Conservation (phyloP, 2,797 vertebrate species). For the Columba guinea region DNA sequence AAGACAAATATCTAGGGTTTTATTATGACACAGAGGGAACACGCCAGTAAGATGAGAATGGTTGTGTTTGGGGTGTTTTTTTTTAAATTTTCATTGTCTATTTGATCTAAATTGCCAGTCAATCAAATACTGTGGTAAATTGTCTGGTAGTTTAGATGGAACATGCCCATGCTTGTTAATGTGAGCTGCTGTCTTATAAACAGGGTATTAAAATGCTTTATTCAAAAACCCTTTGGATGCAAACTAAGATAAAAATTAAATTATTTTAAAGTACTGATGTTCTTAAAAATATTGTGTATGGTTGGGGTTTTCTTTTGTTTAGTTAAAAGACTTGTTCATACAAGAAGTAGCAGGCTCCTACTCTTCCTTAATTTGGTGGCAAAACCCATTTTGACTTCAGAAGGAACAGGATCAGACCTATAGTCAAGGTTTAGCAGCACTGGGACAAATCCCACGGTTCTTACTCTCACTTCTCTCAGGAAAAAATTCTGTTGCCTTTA, state of each 20-base stretch:
- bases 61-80: background rate
- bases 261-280: background rate
- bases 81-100: background rate
- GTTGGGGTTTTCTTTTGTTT: background rate
- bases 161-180: background rate
- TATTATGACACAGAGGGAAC: conserved; percentile 53
- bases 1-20: conserved; percentile 46
- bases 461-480: background rate
- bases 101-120: background rate
- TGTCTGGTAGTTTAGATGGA: background rate
- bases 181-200: background rate
- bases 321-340: background rate
- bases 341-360: background rate
- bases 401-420: background rate
- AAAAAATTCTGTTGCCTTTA: background rate
- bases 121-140: background rate
- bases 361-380: background rate
- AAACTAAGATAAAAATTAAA: conserved; percentile 1
- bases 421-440: background rate
- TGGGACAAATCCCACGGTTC: background rate
- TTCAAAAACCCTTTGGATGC: background rate
- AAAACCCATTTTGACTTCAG: background rate
- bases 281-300: background rate
- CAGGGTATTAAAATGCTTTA: background rate
- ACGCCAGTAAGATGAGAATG: background rate